Conservation (phyloP, 2,113 vertebrate genomes). For the Dromaius novaehollandiae region DNA sequence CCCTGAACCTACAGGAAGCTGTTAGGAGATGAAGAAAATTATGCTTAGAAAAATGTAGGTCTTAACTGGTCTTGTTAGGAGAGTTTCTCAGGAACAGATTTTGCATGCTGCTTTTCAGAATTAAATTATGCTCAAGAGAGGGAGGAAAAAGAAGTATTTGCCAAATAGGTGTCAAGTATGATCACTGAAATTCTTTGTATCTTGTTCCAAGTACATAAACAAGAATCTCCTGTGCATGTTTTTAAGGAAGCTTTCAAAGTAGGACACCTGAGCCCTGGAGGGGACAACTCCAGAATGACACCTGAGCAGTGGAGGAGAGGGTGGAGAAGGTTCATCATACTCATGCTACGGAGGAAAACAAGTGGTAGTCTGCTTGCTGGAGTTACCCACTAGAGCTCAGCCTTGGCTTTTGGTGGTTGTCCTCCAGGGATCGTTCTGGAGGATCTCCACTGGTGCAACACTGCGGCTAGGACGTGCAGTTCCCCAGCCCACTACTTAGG, state of each 20-base stretch:
- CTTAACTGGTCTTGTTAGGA: not conserved
- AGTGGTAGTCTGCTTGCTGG: not conserved
- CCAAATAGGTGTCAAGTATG: not conserved
- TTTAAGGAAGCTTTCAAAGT: not conserved
- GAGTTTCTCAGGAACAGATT: not conserved
- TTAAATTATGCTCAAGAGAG: not conserved
- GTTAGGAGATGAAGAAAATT: not conserved
- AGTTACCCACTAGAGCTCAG: not conserved
- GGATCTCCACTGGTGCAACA: not conserved
- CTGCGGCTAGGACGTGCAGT: too few species aligned
- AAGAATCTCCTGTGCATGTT: not conserved
- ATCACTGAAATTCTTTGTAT: not conserved
- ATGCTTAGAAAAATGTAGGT: not conserved
- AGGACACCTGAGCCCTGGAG: not conserved
- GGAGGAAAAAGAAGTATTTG: not conserved
- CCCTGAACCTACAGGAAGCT: not conserved
- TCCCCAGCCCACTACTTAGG: not conserved
- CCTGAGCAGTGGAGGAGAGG: not conserved
- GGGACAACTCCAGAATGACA: not conserved
- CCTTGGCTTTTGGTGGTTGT: not conserved
- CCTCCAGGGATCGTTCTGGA: rapidly evolving
- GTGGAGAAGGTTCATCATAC: not conserved
- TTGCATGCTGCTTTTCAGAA: not conserved
- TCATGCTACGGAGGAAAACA: not conserved
- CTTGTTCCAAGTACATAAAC: not conserved